Evolutionary conservation across 2,113 vertebrate genomes (phyloP).

Genomic region (Sylvilagus bachmani): DNA sequence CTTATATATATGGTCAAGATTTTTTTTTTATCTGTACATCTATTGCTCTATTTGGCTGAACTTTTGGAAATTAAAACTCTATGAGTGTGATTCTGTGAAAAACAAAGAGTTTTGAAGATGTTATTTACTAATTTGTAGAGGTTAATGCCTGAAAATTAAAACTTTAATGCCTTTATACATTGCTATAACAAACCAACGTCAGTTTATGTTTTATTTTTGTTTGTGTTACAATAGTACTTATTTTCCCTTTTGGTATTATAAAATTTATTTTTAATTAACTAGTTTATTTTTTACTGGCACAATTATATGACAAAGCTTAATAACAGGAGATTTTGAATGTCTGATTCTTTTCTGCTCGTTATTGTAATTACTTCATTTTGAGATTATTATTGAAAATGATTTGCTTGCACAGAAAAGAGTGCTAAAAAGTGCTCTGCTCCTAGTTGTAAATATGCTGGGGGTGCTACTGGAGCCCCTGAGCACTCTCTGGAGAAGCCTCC

Average conservation of each 20-base stretch:
- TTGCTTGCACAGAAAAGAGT: neutral
- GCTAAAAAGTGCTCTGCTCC: neutral
- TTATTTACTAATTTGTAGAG: neutral
- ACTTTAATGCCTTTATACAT: neutral
- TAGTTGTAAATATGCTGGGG: neutral
- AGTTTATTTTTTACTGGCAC: neutral
- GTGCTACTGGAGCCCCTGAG: neutral
- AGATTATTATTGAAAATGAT: slow-evolving; percentile 16
- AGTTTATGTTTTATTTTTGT: slow-evolving; percentile 15
- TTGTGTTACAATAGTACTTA: neutral
- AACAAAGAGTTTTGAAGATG: neutral
- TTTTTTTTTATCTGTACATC: neutral
- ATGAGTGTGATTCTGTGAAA: neutral
- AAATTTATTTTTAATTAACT: neutral
- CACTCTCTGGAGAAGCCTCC: neutral
- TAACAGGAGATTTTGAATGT: neutral
- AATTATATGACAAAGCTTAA: slow-evolving; percentile 1
- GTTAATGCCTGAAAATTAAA: neutral
- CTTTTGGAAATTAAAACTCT: neutral
- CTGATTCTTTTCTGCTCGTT: neutral
- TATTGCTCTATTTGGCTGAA: neutral
- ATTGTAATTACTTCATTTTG: slow-evolving; percentile 37
- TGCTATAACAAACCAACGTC: neutral
- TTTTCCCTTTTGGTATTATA: slow-evolving; percentile 21
- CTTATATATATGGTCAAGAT: neutral